Evolutionary conservation across 2,888 invertebrate species (phyloP).

Genomic region (Alentia gelatinosa): DNA sequence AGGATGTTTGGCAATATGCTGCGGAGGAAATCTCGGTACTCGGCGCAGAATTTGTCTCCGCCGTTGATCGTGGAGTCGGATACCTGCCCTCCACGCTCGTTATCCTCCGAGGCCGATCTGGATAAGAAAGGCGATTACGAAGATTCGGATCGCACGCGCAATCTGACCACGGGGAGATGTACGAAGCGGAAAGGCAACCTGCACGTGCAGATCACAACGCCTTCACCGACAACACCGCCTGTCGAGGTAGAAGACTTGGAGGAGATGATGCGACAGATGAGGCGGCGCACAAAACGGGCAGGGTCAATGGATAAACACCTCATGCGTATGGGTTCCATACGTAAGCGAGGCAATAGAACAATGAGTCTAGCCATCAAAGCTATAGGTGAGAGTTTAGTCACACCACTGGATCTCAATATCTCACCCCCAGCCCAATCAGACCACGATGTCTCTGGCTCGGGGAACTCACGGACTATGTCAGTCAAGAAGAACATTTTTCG

Average conservation of each 20-base stretch:
- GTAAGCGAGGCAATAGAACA: constrained; percentile 64
- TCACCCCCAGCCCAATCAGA: constrained; percentile 58
- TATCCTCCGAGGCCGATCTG: neutral
- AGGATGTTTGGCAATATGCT: constrained; percentile 83
- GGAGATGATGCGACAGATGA: constrained; percentile 46
- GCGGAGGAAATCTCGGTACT: constrained; percentile 80
- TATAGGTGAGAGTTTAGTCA: constrained; percentile 78
- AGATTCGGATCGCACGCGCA: neutral
- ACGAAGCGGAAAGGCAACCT: constrained; percentile 64
- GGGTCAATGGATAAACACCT: constrained; percentile 68
- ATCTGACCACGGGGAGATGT: neutral
- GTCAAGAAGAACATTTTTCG: constrained; percentile 72
- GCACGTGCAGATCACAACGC: constrained; percentile 67
- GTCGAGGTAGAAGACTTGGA: constrained; percentile 39
- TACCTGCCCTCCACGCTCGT: constrained; percentile 57
- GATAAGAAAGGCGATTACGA: neutral
- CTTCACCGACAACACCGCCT: constrained; percentile 50
- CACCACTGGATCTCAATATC: constrained; percentile 71
- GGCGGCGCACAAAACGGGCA: constrained; percentile 61
- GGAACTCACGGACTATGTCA: constrained; percentile 6
- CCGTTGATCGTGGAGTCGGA: constrained; percentile 56
- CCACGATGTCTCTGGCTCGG: constrained; percentile 14
- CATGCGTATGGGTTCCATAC: constrained; percentile 58
- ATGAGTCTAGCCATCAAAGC: constrained; percentile 74
- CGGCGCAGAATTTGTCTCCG: constrained; percentile 79